Evolutionary conservation across 1,140 invertebrate species (phyloP).

Genomic region (Aradophagus sp.): DNA sequence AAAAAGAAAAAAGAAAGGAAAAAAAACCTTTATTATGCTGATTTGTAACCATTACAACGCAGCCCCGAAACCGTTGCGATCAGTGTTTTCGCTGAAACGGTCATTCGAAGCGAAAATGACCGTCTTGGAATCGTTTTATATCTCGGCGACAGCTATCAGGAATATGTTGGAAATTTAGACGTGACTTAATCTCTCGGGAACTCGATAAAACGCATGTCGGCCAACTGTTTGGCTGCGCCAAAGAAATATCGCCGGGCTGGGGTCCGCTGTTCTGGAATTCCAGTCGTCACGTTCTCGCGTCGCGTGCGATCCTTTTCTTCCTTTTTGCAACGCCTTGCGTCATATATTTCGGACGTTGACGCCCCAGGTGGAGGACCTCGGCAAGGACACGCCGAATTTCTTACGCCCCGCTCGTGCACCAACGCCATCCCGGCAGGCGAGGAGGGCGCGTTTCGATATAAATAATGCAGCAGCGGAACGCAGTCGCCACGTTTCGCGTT

Average conservation of each 20-base stretch:
- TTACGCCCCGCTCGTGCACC: constrained; percentile 41
- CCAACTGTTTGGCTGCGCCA: constrained; percentile 37
- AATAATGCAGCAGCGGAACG: constrained; percentile 35
- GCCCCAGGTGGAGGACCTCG: constrained; percentile 68
- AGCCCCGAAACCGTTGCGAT: too few species aligned
- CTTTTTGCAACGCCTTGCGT: constrained; percentile 65
- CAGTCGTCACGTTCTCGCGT: constrained; percentile 34
- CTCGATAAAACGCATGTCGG: constrained; percentile 37
- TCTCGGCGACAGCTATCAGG: constrained; percentile 22
- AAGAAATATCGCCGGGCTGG: constrained; percentile 28
- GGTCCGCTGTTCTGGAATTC: constrained; percentile 52
- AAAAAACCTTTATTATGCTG: too few species aligned
- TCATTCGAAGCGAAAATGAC: constrained; percentile 1
- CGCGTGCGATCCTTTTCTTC: constrained; percentile 6
- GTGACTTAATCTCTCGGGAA: constrained; percentile 48
- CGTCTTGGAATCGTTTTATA: constrained; percentile 3
- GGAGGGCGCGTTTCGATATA: constrained; percentile 7
- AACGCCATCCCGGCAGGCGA: constrained; percentile 12
- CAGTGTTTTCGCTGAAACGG: too few species aligned
- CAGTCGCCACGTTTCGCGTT: constrained; percentile 6
- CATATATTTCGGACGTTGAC: constrained; percentile 71
- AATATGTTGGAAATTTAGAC: constrained; percentile 34
- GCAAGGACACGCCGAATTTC: constrained; percentile 64
- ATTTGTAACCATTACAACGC: too few species aligned
- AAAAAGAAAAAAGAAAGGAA: too few species aligned